phyloP scores from a whole-genome alignment of 2,113 vertebrate genomes.

The Platichthys stellatus region DNA sequence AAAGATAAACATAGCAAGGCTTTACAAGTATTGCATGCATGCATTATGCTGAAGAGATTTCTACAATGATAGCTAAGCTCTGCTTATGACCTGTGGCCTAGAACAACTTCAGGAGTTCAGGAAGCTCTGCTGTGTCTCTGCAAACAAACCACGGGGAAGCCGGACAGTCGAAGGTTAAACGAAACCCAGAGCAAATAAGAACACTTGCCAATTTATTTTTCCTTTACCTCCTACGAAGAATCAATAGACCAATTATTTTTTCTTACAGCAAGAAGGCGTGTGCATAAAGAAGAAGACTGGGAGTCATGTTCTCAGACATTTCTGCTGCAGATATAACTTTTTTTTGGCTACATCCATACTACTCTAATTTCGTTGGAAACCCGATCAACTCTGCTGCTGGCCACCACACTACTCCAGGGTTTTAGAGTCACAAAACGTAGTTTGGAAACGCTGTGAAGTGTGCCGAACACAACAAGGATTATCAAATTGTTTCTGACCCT shows the following conservation, averaged over 20 bases:
- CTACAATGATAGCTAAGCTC: neutral
- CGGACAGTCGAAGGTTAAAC: constrained; percentile 41
- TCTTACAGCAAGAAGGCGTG: neutral
- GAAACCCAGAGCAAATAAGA: constrained; percentile 45
- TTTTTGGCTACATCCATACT: neutral
- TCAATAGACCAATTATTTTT: constrained; percentile 18
- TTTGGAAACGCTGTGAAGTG: too few relatives aligned
- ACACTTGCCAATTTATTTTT: constrained; percentile 37
- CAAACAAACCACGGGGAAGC: constrained; percentile 34
- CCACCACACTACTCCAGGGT: too few relatives aligned
- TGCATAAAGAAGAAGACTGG: neutral
- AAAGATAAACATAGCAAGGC: neutral
- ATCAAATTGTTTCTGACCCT: too few relatives aligned
- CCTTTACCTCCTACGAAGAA: constrained; percentile 21
- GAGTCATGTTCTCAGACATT: neutral
- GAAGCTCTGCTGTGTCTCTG: constrained; percentile 36
- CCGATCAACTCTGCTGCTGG: too few relatives aligned
- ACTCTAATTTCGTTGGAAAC: neutral
- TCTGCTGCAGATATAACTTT: neutral
- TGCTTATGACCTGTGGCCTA: neutral
- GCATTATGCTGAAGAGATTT: neutral
- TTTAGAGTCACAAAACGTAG: too few relatives aligned
- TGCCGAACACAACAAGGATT: neutral
- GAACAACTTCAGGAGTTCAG: constrained; percentile 20
- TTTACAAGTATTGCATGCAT: neutral